Base-by-base conservation (phyloP, 2,113 vertebrate genomes). In the Thunnus thynnus region DNA sequence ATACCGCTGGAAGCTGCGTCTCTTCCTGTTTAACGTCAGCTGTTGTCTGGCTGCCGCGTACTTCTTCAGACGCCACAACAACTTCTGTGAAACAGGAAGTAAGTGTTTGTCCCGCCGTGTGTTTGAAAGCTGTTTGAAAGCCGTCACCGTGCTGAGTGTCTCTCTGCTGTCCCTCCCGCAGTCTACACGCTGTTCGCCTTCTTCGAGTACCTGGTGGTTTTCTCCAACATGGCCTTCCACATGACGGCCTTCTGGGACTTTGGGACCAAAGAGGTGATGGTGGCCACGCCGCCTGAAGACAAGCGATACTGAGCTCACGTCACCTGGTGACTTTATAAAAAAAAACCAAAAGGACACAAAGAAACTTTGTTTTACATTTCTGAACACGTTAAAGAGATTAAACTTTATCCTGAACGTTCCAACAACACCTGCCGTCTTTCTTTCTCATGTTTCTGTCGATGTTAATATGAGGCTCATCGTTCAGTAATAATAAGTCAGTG, bases 151-250 rank as follows among this genome's bases (percentile, higher is more conserved):
- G 36, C 9, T 36, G 36, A 8, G 36, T 36, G 36, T 36, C 11
- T 3, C 17, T 67, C n/a, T 52, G 3, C 14, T 36, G 13, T 54
- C 20, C 27, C 18, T 61, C 66, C 0, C 14, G 22, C 89, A 97
- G 98, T 97, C 30, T 99, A 99, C 92, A 98, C 98, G 2, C 17
- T 96, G 55, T 99, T 99, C 2, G 96, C 98, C 18, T 55, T 97
- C 85, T 96, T 93, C 71, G 98, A 99, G 90, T 99, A 99, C 92
- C 91, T 98, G 88, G 96, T 99, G 36, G 98, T 99, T n/a, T 91
- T 99, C 50, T 97, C 96, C 92, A 99, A 99, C 96, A 99, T 99
- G 96, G 97, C 96, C 18, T 99, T 99, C 94, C 98, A 99, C 95
- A 95, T 97, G 96, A 99, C 97, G 0, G 97, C 97, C 66, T 96